Evolutionary conservation across 1,140 invertebrate species (phyloP).

Genomic region (Drosophila mauritiana): DNA sequence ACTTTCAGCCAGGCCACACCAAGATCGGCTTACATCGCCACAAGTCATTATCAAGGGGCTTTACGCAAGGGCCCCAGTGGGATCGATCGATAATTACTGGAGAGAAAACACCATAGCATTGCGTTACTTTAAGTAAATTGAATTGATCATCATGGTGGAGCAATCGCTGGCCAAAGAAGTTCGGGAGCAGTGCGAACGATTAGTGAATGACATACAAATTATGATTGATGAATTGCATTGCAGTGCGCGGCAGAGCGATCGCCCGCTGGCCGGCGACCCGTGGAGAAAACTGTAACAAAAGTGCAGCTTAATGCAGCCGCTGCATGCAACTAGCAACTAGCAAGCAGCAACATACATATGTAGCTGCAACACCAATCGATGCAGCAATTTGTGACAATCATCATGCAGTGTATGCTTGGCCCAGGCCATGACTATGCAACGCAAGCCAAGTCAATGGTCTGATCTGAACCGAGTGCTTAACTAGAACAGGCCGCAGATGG

Average conservation of each 20-base stretch:
- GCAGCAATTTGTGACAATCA: slow-evolving; percentile 80
- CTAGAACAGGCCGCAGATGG: slow-evolving; percentile 57
- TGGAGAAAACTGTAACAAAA: slow-evolving; percentile 76
- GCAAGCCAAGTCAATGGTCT: slow-evolving; percentile 31
- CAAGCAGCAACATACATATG: slow-evolving; percentile 30
- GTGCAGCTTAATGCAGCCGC: slow-evolving; percentile 54
- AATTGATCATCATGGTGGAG: slow-evolving; percentile 66
- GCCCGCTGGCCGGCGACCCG: slow-evolving; percentile 58
- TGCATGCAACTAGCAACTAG: slow-evolving; percentile 14
- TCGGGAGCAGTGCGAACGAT: slow-evolving; percentile 71
- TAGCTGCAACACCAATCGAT: slow-evolving; percentile 50
- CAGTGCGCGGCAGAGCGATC: slow-evolving; percentile 21
- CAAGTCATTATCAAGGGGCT: slow-evolving; percentile 36
- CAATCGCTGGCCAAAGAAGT: slow-evolving; percentile 51
- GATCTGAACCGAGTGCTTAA: slow-evolving; percentile 24
- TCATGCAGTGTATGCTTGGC: slow-evolving; percentile 40
- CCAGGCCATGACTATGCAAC: slow-evolving; percentile 39
- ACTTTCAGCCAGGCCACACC: background rate
- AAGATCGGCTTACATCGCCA: slow-evolving; percentile 29
- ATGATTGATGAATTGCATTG: slow-evolving; percentile 74
- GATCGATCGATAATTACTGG: slow-evolving; percentile 40
- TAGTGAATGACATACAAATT: slow-evolving; percentile 78
- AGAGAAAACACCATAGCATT: slow-evolving; percentile 30
- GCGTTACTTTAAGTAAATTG: slow-evolving; percentile 48
- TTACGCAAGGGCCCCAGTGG: slow-evolving; percentile 40